These are phyloP conservation scores for Gallinago solitaria DNA, from an alignment of 2,797 vertebrate species.

Conservation along the genomic window DNA sequence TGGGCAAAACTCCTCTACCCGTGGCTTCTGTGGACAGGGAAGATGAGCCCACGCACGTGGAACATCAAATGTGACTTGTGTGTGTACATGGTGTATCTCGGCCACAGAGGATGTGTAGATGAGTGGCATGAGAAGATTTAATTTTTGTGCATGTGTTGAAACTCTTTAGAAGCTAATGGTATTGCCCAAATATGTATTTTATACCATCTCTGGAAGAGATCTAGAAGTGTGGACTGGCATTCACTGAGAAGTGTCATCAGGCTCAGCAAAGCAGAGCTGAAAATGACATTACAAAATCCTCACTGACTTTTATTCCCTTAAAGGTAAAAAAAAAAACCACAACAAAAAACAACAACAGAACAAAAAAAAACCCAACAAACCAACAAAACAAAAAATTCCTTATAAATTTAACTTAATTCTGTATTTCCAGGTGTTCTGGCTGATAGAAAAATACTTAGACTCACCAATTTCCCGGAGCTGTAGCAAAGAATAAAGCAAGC, in stretches of 20 bases:
- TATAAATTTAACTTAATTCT: background rate
- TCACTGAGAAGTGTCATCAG: background rate
- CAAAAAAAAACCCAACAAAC: too few relatives aligned
- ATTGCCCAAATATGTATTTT: background rate
- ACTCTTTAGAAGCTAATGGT: background rate
- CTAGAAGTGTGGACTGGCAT: background rate
- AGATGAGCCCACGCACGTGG: background rate
- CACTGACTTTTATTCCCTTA: background rate
- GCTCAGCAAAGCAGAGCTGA: background rate
- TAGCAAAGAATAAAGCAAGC: background rate
- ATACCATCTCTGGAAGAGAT: background rate
- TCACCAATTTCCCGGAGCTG: background rate
- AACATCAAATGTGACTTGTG: fast-evolving
- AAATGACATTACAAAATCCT: background rate
- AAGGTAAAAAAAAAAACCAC: background rate
- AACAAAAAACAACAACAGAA: too few relatives aligned
- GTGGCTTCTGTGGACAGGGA: fast-evolving
- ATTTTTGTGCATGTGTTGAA: background rate
- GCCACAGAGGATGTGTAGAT: background rate
- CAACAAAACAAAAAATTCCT: background rate
- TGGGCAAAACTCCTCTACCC: background rate
- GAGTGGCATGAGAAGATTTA: background rate
- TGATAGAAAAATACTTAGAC: background rate
- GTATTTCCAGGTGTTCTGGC: background rate
- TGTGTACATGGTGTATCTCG: fast-evolving